phyloP scores from a whole-genome alignment of 2,113 vertebrate species.

The Phaethornis superciliosus region DNA sequence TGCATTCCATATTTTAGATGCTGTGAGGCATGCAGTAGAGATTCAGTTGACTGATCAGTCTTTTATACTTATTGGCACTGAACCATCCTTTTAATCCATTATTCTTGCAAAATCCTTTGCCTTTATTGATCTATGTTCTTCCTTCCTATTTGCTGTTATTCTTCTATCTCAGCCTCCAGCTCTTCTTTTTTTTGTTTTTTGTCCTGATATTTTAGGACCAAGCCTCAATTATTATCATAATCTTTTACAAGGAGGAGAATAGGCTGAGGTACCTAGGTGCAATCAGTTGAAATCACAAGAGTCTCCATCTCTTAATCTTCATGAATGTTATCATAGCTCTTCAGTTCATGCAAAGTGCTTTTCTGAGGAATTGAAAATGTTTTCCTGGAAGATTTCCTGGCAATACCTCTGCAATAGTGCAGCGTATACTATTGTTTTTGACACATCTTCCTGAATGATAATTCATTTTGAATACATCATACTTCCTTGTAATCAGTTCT shows the following conservation, averaged over 20 bases:
- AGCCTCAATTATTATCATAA: background rate
- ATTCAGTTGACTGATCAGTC: background rate
- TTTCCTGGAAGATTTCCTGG: background rate
- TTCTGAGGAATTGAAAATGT: background rate
- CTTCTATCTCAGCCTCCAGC: background rate
- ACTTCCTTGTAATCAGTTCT: background rate
- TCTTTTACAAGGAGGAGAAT: background rate
- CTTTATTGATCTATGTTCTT: slow-evolving; percentile 17
- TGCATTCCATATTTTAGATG: background rate
- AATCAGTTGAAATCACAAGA: slow-evolving; percentile 5
- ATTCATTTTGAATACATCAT: background rate
- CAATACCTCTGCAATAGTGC: background rate
- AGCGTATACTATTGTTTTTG: background rate
- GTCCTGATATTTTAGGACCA: slow-evolving; percentile 9
- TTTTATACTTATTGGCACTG: background rate
- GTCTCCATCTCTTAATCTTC: slow-evolving; percentile 6
- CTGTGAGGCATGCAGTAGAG: background rate
- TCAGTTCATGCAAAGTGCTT: background rate
- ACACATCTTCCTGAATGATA: background rate
- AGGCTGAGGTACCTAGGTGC: background rate
- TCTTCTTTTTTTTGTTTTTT: background rate
- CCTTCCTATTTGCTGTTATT: background rate
- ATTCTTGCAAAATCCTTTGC: background rate
- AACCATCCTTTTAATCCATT: slow-evolving; percentile 25
- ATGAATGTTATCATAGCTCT: background rate